Conservation (phyloP, 2,888 invertebrate genomes). For the Shargacucullia verbasci region DNA sequence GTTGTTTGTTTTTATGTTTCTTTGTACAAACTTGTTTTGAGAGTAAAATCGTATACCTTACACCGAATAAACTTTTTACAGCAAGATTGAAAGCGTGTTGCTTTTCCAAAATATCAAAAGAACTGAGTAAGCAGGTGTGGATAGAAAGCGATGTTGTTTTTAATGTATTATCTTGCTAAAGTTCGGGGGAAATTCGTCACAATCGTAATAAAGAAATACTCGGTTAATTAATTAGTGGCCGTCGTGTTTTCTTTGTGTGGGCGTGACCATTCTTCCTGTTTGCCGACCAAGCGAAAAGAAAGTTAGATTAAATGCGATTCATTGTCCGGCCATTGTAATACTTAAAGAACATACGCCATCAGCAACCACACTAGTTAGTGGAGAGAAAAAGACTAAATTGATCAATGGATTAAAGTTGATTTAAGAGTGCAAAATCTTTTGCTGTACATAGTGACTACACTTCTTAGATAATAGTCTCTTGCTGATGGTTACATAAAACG, state of each 20-base stretch:
- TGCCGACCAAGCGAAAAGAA: conserved; percentile 78
- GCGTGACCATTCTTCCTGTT: conserved; percentile 79
- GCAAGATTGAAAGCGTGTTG: conserved; percentile 14
- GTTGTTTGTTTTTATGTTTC: conserved; percentile 17
- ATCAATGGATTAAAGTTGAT: conserved; percentile 12
- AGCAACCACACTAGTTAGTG: conserved; percentile 34
- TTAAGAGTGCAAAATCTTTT: conserved; percentile 9
- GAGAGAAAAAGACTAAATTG: conserved; percentile 16
- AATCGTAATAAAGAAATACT: conserved; percentile 75
- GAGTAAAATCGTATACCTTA: conserved; percentile 7
- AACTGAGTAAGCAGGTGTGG: conserved; percentile 23
- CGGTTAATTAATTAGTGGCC: conserved; percentile 82
- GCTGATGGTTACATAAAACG: too few relatives aligned
- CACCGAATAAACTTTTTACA: conserved; percentile 17
- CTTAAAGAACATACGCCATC: conserved; percentile 46
- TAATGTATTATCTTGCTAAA: conserved; percentile 42
- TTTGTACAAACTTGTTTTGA: conserved; percentile 17
- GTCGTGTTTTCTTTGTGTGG: conserved; percentile 78
- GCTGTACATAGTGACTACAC: neutral
- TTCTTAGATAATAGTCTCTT: too few relatives aligned
- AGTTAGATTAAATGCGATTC: conserved; percentile 81
- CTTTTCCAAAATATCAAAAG: conserved; percentile 33
- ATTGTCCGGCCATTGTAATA: conserved; percentile 66
- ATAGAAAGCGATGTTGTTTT: conserved; percentile 41
- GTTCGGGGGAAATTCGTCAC: conserved; percentile 68